Evolutionary conservation across 1,140 invertebrate genomes (phyloP).

Genomic region (Pseudomyrmex sp.): DNA sequence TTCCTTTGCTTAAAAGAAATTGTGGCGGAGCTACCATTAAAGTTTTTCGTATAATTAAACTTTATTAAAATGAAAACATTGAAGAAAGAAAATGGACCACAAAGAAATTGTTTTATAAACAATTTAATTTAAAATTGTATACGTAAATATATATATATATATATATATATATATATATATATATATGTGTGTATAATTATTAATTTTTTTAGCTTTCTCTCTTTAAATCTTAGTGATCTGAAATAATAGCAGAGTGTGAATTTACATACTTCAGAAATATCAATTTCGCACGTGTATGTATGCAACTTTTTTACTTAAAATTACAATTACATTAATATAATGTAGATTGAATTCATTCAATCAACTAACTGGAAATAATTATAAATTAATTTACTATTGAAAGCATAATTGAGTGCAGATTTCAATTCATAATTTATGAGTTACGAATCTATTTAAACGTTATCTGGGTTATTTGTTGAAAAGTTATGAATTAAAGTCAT

Average conservation of each 20-base stretch:
- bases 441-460: neutral
- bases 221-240: too few species aligned
- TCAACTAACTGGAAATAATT: neutral
- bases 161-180: too few species aligned
- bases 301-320: neutral
- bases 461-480: neutral
- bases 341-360: neutral
- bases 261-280: too few species aligned
- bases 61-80: conserved; percentile 2
- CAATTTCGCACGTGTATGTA: too few species aligned
- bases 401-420: neutral
- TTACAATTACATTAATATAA: neutral
- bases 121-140: too few species aligned
- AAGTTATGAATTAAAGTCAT: neutral
- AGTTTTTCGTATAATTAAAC: conserved; percentile 18
- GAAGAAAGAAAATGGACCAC: neutral
- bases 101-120: too few species aligned
- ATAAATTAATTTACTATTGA: neutral
- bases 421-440: neutral
- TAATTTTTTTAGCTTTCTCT: too few species aligned
- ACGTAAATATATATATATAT: too few species aligned
- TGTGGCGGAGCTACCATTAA: neutral
- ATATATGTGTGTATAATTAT: too few species aligned
- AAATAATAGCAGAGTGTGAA: too few species aligned
- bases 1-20: conserved; percentile 27